phyloP scores from a whole-genome alignment of 2,113 vertebrate species.

The Nematolebias whitei region DNA sequence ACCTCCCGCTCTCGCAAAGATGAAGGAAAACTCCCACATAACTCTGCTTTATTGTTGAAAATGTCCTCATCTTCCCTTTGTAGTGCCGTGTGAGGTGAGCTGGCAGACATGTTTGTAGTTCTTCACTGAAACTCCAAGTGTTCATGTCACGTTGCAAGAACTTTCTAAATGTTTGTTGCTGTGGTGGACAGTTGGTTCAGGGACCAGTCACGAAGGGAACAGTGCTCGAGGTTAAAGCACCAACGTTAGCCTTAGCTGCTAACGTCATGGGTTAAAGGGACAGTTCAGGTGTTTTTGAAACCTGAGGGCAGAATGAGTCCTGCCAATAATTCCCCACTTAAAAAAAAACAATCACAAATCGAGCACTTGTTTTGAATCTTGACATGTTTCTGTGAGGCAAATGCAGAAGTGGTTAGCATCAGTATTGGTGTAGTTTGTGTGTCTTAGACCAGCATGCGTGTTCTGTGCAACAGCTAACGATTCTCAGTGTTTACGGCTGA shows the following conservation, averaged over 20 bases:
- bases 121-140: conserved; percentile 15
- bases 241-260: conserved; percentile 12
- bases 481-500: conserved; percentile 44
- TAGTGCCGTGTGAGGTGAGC: conserved; percentile 7
- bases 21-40: conserved; percentile 4
- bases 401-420: conserved; percentile 28
- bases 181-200: conserved; percentile 24
- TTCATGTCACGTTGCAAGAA: conserved; percentile 16
- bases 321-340: too few species aligned
- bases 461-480: conserved; percentile 59
- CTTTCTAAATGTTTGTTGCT: conserved; percentile 7
- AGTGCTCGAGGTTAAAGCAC: conserved; percentile 48
- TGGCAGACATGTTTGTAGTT: conserved; percentile 27
- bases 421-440: conserved; percentile 54
- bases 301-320: conserved; percentile 19
- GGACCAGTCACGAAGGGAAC: conserved; percentile 47
- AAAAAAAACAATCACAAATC: conserved; percentile 24
- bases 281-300: conserved; percentile 12
- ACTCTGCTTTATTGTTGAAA: conserved; percentile 14
- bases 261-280: neutral
- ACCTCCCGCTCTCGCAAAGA: conserved; percentile 7
- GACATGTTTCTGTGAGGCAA: conserved; percentile 43
- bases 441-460: conserved; percentile 66
- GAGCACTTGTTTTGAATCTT: conserved; percentile 39
- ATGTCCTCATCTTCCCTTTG: conserved; percentile 17